phyloP scores from a whole-genome alignment of 23 tunicate species.

The Ascidia mentula region DNA sequence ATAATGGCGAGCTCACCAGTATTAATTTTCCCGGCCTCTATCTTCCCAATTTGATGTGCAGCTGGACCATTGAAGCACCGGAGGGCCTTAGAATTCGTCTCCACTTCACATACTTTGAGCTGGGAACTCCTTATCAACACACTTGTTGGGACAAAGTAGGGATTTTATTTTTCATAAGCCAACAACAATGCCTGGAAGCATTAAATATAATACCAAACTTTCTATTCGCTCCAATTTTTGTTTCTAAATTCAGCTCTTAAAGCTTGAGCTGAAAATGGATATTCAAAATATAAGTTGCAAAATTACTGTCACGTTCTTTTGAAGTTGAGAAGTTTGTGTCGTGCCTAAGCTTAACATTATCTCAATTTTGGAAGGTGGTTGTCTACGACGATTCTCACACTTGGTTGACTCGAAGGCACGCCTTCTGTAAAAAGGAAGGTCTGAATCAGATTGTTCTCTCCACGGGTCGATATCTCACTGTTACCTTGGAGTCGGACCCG shows the following conservation, averaged over 20 bases:
- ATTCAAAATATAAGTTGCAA: too few species aligned
- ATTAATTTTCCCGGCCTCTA: conserved; percentile 48
- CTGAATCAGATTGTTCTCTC: background rate
- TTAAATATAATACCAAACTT: background rate
- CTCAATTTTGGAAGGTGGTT: too few species aligned
- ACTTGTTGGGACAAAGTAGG: background rate
- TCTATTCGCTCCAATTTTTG: too few species aligned
- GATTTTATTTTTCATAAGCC: background rate
- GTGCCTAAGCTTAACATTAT: too few species aligned
- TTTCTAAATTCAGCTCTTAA: too few species aligned
- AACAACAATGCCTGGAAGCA: background rate
- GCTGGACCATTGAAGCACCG: conserved; percentile 50
- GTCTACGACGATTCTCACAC: conserved; percentile 1
- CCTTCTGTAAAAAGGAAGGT: background rate
- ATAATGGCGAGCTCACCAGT: conserved; percentile 13
- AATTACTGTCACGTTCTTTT: too few species aligned
- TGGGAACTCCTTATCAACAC: conserved; percentile 22
- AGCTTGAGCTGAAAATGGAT: too few species aligned
- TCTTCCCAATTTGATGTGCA: conserved; percentile 29
- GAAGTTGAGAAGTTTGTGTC: too few species aligned
- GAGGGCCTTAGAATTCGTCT: conserved; percentile 35
- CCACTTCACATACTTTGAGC: conserved; percentile 23
- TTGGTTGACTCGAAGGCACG: background rate
- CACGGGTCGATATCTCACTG: background rate
- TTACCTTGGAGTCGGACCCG: background rate